phyloP scores from a whole-genome alignment of 2,888 invertebrate genomes.

The Chalcis sispes region DNA sequence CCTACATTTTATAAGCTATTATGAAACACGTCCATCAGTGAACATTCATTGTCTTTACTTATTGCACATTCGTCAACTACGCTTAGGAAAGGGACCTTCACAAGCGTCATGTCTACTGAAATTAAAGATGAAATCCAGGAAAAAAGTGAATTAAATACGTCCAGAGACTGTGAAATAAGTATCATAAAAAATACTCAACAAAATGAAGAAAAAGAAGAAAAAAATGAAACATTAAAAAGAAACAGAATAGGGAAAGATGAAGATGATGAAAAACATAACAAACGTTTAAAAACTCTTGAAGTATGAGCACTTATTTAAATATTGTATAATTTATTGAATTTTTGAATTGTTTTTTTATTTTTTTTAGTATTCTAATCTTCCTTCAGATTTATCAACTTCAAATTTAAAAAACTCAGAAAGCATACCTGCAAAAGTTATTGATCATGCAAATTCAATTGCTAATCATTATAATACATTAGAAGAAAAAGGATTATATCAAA shows the following conservation, averaged over 20 bases:
- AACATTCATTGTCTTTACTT: too few species aligned
- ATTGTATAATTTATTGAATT: not conserved
- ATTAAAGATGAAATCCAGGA: too few species aligned
- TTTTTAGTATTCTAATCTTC: conserved; percentile 61
- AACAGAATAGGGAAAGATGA: not conserved
- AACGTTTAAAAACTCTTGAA: too few species aligned
- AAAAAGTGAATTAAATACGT: too few species aligned
- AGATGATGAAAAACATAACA: not conserved
- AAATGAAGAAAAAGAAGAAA: not conserved
- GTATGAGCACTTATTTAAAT: too few species aligned
- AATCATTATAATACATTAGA: conserved; percentile 94
- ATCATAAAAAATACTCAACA: too few species aligned
- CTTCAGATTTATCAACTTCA: conserved; percentile 64
- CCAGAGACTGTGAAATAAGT: too few species aligned
- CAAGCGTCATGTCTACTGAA: too few species aligned
- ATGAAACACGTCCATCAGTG: too few species aligned
- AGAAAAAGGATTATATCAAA: conserved; percentile 87
- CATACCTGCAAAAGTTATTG: conserved; percentile 61
- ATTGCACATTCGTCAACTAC: too few species aligned
- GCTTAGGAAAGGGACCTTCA: too few species aligned
- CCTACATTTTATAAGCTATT: too few species aligned
- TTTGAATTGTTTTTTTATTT: not conserved
- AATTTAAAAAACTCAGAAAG: conserved; percentile 58
- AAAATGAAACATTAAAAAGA: not conserved
- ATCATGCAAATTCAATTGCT: conserved; percentile 85